These are phyloP conservation scores for Notothenia rossii DNA, from an alignment of 2,113 vertebrate genomes.

Conservation along the genomic window DNA sequence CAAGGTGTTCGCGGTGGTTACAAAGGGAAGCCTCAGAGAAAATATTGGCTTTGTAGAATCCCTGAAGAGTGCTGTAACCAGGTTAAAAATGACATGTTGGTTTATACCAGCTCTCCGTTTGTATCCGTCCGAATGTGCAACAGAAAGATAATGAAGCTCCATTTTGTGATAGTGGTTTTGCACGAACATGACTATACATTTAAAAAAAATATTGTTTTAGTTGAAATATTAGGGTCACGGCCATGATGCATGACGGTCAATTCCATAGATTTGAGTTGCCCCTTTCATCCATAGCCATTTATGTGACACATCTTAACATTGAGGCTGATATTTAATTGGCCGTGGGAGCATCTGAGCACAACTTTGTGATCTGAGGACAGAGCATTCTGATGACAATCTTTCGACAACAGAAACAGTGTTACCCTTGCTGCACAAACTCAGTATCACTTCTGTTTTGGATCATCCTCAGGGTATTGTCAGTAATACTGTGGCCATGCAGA, in stretches of 20 bases:
- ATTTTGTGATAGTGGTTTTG: neutral
- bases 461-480: neutral
- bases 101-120: constrained; percentile 23
- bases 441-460: neutral
- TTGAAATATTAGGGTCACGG: neutral
- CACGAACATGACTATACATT: neutral
- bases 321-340: constrained; percentile 2
- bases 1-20: constrained; percentile 50
- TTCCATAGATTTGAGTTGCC: neutral
- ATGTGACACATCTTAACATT: constrained; percentile 5
- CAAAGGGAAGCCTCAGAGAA: constrained; percentile 42
- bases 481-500: neutral
- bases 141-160: constrained; percentile 13
- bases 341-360: neutral
- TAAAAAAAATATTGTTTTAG: neutral
- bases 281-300: neutral
- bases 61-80: constrained; percentile 52
- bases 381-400: constrained; percentile 24
- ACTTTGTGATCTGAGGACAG: neutral
- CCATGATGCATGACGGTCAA: neutral
- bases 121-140: constrained; percentile 16
- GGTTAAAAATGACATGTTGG: constrained; percentile 56
- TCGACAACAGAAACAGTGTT: constrained; percentile 7
- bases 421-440: neutral
- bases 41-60: constrained; percentile 66